These are phyloP conservation scores for Trididemnum nubilum DNA, from an alignment of 23 tunicate genomes.

Conservation along the genomic window DNA sequence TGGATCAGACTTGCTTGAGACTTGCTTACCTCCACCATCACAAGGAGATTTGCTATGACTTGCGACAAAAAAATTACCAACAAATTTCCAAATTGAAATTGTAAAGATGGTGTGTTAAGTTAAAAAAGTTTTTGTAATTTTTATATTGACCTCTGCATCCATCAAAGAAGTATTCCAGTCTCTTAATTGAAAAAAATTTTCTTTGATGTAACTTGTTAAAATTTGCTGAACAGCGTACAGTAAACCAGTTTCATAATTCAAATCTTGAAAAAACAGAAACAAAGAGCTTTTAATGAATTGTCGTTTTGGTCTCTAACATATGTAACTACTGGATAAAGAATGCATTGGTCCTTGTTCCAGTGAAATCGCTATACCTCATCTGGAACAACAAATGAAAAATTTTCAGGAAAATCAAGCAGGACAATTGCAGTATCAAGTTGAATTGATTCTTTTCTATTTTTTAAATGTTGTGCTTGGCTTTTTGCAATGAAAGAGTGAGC, in stretches of 20 bases:
- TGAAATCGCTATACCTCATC: constrained; percentile 17
- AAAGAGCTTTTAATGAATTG: not conserved
- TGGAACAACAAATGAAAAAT: constrained; percentile 34
- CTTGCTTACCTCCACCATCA: constrained; percentile 16
- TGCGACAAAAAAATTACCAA: constrained; percentile 40
- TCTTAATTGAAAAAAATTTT: constrained; percentile 15
- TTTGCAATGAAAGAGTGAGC: constrained; percentile 43
- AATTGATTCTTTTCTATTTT: constrained; percentile 16
- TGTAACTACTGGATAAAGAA: constrained; percentile 13
- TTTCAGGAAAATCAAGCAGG: constrained; percentile 33
- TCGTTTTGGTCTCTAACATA: not conserved
- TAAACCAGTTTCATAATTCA: constrained; percentile 21
- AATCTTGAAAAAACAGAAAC: constrained; percentile 11
- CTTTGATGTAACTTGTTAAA: constrained; percentile 11
- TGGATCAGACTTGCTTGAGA: not conserved
- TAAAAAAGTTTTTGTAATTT: constrained; percentile 29
- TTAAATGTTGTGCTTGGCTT: constrained; percentile 25
- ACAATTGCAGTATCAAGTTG: constrained; percentile 23
- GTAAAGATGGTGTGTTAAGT: constrained; percentile 14
- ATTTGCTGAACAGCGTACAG: constrained; percentile 26
- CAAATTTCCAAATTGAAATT: constrained; percentile 1
- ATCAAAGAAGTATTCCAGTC: constrained; percentile 20
- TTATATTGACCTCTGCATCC: constrained; percentile 31
- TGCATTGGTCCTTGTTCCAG: constrained; percentile 32
- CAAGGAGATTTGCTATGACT: constrained; percentile 61